phyloP scores from a whole-genome alignment of 2,113 vertebrate species.

The Phaethornis superciliosus region DNA sequence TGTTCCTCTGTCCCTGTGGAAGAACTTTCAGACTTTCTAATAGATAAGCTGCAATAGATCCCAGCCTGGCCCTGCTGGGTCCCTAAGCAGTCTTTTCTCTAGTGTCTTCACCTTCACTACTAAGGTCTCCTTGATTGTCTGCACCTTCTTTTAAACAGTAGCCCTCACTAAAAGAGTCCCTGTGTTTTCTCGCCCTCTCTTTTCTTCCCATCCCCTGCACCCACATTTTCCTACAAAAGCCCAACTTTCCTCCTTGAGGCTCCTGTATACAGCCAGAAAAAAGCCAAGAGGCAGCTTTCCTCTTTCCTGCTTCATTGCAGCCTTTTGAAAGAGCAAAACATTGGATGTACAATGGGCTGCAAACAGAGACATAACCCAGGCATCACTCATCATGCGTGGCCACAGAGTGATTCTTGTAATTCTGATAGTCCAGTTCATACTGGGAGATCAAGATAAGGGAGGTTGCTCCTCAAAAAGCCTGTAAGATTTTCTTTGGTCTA shows the following conservation, averaged over 20 bases:
- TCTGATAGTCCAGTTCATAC: not conserved
- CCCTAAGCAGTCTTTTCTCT: not conserved
- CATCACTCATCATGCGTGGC: not conserved
- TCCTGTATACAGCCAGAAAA: not conserved
- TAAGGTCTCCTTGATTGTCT: not conserved
- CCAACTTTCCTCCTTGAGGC: not conserved
- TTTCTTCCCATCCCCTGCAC: not conserved
- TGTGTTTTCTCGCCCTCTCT: not conserved
- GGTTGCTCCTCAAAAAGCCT: not conserved
- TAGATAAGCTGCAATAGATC: not conserved
- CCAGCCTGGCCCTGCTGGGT: not conserved
- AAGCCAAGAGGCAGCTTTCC: not conserved
- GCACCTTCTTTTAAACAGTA: not conserved
- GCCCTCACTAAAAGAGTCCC: not conserved
- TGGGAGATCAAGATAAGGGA: not conserved
- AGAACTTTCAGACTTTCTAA: not conserved
- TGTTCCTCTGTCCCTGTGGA: not conserved
- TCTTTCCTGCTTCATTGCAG: rapidly evolving
- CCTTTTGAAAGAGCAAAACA: not conserved
- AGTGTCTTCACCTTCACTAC: not conserved
- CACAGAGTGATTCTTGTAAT: not conserved
- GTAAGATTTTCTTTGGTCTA: not conserved
- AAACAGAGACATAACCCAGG: not conserved
- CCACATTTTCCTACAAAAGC: not conserved
- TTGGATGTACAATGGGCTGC: not conserved